A percentile compares a stretch with the other conserved stretches of the same genome.
phyloP scores from a whole-genome alignment of 2,888 invertebrate genomes.

The Lymantria monacha region DNA sequence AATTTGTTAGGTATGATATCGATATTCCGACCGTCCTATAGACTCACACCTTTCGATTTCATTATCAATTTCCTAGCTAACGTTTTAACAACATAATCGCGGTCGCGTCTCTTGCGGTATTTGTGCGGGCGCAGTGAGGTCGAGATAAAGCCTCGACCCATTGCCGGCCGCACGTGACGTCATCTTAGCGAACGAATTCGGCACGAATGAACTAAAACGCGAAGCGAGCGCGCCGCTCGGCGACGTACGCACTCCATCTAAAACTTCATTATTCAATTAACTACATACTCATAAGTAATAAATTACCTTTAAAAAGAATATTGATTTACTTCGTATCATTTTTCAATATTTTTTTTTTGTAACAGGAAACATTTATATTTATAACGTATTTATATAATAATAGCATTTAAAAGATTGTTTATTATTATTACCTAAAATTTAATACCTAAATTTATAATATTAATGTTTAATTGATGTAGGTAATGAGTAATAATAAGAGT shows the following conservation, averaged over 20 bases:
- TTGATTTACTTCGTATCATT: slow-evolving; percentile 82
- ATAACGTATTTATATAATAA: slow-evolving; percentile 84
- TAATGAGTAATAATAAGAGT: slow-evolving; percentile 78
- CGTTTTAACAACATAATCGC: slow-evolving; percentile 79
- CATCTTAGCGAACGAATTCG: slow-evolving; percentile 69
- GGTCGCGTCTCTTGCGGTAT: slow-evolving; percentile 71
- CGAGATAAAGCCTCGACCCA: slow-evolving; percentile 23
- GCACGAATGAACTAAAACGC: slow-evolving; percentile 71
- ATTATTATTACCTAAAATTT: slow-evolving; percentile 83
- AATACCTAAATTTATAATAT: slow-evolving; percentile 81
- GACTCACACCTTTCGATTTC: slow-evolving; percentile 80
- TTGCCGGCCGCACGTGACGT: slow-evolving; percentile 45
- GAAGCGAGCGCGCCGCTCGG: slow-evolving; percentile 71
- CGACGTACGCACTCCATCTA: slow-evolving; percentile 69
- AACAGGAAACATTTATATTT: slow-evolving; percentile 83
- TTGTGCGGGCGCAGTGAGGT: slow-evolving; percentile 36
- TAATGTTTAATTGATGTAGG: slow-evolving; percentile 82
- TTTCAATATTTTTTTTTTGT: slow-evolving; percentile 81
- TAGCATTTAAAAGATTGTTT: slow-evolving; percentile 83
- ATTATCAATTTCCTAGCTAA: slow-evolving; percentile 83
- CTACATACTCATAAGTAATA: slow-evolving; percentile 81
- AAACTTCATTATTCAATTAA: slow-evolving; percentile 80
- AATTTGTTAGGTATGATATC: slow-evolving; percentile 82
- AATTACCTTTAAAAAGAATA: slow-evolving; percentile 81
- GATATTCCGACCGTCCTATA: slow-evolving; percentile 78